Evolutionary conservation across 2,113 vertebrate species (phyloP), one percentile per base, ranked within the genome.

Genomic region (Entosphenus tridentatus): DNA sequence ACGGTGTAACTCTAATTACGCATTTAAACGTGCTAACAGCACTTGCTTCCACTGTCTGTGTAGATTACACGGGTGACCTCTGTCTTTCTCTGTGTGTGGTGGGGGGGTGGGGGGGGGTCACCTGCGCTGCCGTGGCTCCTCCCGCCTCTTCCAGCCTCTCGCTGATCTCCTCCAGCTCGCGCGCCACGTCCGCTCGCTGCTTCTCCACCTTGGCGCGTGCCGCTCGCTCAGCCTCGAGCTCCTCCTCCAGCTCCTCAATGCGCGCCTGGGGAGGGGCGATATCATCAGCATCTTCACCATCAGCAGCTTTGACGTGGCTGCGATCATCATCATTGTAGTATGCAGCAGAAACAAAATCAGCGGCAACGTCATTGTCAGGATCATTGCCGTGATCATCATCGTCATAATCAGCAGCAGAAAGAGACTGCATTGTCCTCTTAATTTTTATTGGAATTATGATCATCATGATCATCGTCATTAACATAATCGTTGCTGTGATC

Each of bases 131-230:
- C 1, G 85, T 86, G 79, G 87, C 84, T 0, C 86, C 80, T 0
- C 88, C 79, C 0, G 86, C 81, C 72, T 91, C 88, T 69, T 90
- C 87, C 73, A 91, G 78, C 9, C 88, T 73, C 72, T 96, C 89
- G 1, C 89, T 88, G 79, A 89, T 82, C 79, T 93, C 88, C 75
- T 91, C 88, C 73, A 92, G 80, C 75, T 92, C 88, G 57, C 88
- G 78, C 2, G 85, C 69, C 57, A 87, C 75, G 57, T 87, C 86
- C 0, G 84, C 80, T 39, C 86, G 83, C 67, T 84, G 81, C 74
- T 88, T 88, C 79, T 88, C 85, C 73, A 82, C 81, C 70, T 84
- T 86, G 71, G 84, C 85, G 56, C 83, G 69, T n/a, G 79, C 80
- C 0, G 81, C 77, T 57, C 84, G 76, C 71, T 86, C 85, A 0